These are phyloP conservation scores for Ennomos fuscantarius DNA, from an alignment of 2,888 invertebrate genomes.

Conservation along the genomic window DNA sequence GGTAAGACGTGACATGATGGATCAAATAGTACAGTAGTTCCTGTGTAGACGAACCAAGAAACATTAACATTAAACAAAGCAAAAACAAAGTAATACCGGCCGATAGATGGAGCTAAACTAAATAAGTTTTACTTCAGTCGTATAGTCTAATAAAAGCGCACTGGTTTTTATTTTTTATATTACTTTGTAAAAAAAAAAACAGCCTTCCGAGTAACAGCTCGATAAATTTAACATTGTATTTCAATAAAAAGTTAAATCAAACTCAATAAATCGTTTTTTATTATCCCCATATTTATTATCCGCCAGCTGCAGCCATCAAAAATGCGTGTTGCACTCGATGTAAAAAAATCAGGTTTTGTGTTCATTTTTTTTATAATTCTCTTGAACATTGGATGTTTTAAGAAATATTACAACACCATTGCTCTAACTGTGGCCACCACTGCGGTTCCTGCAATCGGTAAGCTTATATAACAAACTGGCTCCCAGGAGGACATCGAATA, in stretches of 20 bases:
- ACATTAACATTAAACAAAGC: too few species aligned
- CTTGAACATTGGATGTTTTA: slow-evolving; percentile 21
- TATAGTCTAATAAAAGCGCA: too few species aligned
- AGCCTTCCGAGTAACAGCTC: slow-evolving; percentile 18
- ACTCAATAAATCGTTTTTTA: slow-evolving; percentile 44
- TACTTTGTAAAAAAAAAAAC: neutral
- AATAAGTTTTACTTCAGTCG: too few species aligned
- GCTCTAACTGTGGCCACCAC: too few species aligned
- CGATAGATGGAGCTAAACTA: too few species aligned
- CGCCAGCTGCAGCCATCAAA: slow-evolving; percentile 28
- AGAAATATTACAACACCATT: too few species aligned
- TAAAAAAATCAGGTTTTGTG: slow-evolving; percentile 40
- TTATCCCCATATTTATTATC: slow-evolving; percentile 47
- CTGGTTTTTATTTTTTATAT: too few species aligned
- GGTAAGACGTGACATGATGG: slow-evolving; percentile 8
- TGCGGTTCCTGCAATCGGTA: neutral
- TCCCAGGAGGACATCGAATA: too few species aligned
- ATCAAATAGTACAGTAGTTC: neutral
- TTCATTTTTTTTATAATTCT: slow-evolving; percentile 28
- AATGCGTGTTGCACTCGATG: slow-evolving; percentile 39
- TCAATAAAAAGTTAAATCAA: slow-evolving; percentile 42
- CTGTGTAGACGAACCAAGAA: too few species aligned
- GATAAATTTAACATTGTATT: slow-evolving; percentile 34
- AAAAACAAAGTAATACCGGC: too few species aligned
- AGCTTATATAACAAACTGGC: neutral